A percentile compares a stretch with the other conserved stretches of the same genome.
Evolutionary conservation across 2,797 vertebrate species (phyloP).

Genomic region (Tokudaia muenninki): DNA sequence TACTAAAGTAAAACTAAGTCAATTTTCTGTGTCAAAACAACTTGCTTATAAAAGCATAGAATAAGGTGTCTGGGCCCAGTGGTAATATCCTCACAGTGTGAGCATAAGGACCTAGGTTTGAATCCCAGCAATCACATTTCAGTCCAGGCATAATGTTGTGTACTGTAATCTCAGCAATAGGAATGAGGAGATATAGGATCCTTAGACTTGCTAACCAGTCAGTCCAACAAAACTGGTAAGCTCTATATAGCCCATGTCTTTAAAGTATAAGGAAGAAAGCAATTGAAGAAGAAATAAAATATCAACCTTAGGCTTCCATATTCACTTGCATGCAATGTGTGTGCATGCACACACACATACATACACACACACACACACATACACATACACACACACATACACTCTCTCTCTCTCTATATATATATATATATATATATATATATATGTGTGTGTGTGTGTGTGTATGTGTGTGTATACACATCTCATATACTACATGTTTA

Average conservation of each 20-base stretch:
- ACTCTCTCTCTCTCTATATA: too few species aligned
- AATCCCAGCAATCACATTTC: neutral
- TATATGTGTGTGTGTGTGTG: neutral
- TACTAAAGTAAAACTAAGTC: constrained; percentile 37
- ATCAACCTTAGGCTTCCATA: neutral
- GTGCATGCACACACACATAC: too few species aligned
- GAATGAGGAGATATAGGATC: neutral
- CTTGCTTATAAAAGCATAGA: neutral
- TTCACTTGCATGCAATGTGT: neutral
- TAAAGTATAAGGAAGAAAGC: neutral
- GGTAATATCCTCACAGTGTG: neutral
- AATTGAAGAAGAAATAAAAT: neutral
- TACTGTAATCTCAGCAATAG: neutral
- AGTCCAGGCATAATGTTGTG: neutral
- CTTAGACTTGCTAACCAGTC: neutral
- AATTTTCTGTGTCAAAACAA: constrained; percentile 4
- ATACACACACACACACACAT: neutral
- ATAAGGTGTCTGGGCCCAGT: neutral
- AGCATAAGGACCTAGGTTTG: neutral
- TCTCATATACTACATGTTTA: too few species aligned
- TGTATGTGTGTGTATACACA: too few species aligned
- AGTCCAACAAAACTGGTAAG: neutral
- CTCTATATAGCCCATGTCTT: neutral
- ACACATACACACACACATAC: neutral
- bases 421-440: neutral